Evolutionary conservation across 2,797 vertebrate species (phyloP).

Genomic region (Gambusia yucatana): DNA sequence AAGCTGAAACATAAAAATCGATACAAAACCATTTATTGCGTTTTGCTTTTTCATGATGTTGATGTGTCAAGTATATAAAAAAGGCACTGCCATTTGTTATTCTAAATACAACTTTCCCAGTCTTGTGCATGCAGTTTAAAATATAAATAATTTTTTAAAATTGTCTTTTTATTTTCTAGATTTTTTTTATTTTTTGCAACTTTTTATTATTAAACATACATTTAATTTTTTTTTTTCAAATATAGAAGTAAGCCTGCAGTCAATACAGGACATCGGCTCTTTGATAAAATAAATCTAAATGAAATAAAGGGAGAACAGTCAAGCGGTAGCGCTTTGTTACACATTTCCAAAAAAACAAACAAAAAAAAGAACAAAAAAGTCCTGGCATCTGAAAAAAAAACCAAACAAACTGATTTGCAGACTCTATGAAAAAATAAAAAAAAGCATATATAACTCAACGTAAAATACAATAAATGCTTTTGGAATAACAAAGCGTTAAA

Average conservation of each 20-base stretch:
- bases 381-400: conserved; percentile 52
- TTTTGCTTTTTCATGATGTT: conserved; percentile 63
- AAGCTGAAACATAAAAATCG: conserved; percentile 62
- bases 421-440: conserved; percentile 62
- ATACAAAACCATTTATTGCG: conserved; percentile 79
- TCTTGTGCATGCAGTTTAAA: conserved; percentile 87
- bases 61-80: conserved; percentile 82
- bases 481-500: conserved; percentile 70
- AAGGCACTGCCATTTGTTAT: conserved; percentile 97
- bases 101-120: conserved; percentile 89
- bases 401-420: conserved; percentile 45
- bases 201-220: conserved; percentile 79
- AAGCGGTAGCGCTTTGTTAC: conserved; percentile 73
- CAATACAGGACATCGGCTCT: conserved; percentile 90
- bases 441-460: conserved; percentile 59
- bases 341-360: conserved; percentile 49
- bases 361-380: conserved; percentile 24
- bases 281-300: conserved; percentile 76
- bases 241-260: conserved; percentile 90
- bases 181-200: conserved; percentile 73
- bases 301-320: conserved; percentile 72
- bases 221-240: conserved; percentile 75
- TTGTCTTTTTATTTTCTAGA: conserved; percentile 62
- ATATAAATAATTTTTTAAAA: conserved; percentile 85
- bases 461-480: conserved; percentile 69